A percentile compares a stretch with the other conserved stretches of the same genome.
phyloP scores from a whole-genome alignment of 2,113 vertebrate species.

The Taxidea taxus region DNA sequence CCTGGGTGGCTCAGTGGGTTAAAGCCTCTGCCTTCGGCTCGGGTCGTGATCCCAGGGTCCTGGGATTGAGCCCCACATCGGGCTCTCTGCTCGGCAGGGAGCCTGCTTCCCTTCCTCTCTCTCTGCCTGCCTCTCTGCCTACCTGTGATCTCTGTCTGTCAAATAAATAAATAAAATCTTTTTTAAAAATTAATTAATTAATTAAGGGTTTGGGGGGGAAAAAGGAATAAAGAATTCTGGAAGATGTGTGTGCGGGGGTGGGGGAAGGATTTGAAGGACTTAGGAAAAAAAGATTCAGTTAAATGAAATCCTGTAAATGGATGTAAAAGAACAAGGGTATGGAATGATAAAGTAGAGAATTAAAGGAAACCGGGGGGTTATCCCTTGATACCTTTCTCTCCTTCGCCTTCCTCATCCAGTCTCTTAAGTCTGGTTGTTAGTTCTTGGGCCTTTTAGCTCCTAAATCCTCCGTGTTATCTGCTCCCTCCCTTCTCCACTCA shows the following conservation, averaged over 20 bases:
- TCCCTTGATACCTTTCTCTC: background rate
- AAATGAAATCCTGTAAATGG: background rate
- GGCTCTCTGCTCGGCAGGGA: too few species aligned
- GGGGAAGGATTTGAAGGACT: background rate
- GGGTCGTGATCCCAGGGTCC: too few species aligned
- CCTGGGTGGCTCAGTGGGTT: too few species aligned
- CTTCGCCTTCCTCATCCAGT: background rate
- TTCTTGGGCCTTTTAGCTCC: background rate
- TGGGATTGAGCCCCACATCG: too few species aligned
- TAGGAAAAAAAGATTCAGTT: background rate
- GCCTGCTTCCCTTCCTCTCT: too few species aligned
- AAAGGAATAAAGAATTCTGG: background rate
- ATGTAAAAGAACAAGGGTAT: background rate
- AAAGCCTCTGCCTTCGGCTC: too few species aligned
- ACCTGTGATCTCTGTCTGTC: too few species aligned
- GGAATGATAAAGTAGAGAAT: background rate
- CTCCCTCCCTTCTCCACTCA: background rate
- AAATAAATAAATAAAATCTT: too few species aligned
- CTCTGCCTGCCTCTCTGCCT: too few species aligned
- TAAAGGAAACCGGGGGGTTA: background rate
- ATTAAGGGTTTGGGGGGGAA: background rate
- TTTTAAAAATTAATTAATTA: too few species aligned
- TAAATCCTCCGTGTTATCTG: background rate
- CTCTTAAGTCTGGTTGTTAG: background rate
- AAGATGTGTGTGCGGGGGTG: background rate